A percentile compares a stretch with the other conserved stretches of the same genome.
Conservation (phyloP, 2,888 invertebrate genomes). For the Uloborus plumipes region DNA sequence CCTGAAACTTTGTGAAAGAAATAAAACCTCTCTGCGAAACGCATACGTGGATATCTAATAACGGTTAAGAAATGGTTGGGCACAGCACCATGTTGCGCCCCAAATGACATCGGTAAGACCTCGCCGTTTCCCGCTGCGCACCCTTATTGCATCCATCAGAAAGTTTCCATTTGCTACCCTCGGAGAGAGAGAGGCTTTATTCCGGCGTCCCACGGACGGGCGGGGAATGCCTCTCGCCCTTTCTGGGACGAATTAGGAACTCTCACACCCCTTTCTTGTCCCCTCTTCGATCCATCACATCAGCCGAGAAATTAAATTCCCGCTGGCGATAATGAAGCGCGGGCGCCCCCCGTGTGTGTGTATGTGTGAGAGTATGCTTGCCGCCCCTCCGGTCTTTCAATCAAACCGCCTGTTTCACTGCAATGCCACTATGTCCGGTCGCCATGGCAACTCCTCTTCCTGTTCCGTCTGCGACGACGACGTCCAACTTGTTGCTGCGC, state of each 20-base stretch:
- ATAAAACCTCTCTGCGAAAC: too few relatives aligned
- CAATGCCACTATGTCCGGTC: constrained; percentile 16
- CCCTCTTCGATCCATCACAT: constrained; percentile 6
- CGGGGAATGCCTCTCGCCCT: constrained; percentile 24
- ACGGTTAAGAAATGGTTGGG: too few relatives aligned
- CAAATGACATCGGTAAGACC: too few relatives aligned
- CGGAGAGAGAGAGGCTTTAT: neutral
- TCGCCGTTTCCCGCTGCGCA: too few relatives aligned
- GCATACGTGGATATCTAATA: too few relatives aligned
- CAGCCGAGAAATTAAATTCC: constrained; percentile 45
- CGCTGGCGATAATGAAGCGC: constrained; percentile 21
- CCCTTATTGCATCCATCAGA: too few relatives aligned
- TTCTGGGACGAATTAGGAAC: constrained; percentile 14
- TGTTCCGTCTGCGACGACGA: too few relatives aligned
- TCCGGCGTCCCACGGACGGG: constrained; percentile 26
- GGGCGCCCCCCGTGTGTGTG: too few relatives aligned
- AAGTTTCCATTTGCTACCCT: too few relatives aligned
- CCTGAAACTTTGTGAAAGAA: too few relatives aligned
- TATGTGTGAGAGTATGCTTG: neutral
- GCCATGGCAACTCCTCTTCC: constrained; percentile 16
- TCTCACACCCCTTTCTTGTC: constrained; percentile 8
- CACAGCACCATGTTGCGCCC: too few relatives aligned
- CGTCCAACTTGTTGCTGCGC: constrained; percentile 46
- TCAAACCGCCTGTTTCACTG: constrained; percentile 20
- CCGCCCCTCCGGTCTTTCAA: constrained; percentile 13